A percentile compares a stretch with the other conserved stretches of the same genome.
Conservation (phyloP, 2,888 invertebrate genomes). For the Chrysolina americana region DNA sequence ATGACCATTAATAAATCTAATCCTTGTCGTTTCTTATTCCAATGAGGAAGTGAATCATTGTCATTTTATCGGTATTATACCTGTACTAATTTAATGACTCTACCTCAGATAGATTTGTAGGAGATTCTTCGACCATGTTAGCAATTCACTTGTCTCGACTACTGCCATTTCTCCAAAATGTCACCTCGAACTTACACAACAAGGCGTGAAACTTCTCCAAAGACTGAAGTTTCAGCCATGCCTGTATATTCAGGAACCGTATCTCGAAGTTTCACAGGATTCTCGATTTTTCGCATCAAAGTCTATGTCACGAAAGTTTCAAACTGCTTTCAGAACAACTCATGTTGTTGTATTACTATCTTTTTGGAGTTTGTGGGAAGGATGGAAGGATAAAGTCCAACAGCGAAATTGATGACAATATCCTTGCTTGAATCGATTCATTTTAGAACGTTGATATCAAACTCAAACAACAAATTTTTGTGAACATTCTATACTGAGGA, state of each 20-base stretch:
- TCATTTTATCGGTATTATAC: not conserved
- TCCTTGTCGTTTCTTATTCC: conserved; percentile 15
- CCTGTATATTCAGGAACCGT: not conserved
- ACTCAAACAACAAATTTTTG: no score
- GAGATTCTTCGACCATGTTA: not conserved
- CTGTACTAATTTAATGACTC: not conserved
- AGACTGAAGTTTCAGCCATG: not conserved
- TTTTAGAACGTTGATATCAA: no score
- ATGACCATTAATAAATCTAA: conserved; percentile 1
- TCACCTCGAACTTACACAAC: not conserved
- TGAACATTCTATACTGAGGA: no score
- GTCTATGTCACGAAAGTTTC: no score
- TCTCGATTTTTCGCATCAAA: no score
- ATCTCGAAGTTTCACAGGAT: no score
- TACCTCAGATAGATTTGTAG: not conserved
- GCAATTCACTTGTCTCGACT: not conserved
- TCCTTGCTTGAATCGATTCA: no score
- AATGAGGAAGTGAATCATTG: not conserved
- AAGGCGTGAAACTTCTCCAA: not conserved
- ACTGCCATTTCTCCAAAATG: not conserved
- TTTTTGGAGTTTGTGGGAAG: no score
- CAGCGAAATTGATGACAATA: no score
- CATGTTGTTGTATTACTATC: no score
- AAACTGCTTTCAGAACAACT: no score
- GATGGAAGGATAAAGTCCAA: no score